Evolutionary conservation across 2,888 invertebrate genomes (phyloP).

Genomic region (Latrodectus hesperus): DNA sequence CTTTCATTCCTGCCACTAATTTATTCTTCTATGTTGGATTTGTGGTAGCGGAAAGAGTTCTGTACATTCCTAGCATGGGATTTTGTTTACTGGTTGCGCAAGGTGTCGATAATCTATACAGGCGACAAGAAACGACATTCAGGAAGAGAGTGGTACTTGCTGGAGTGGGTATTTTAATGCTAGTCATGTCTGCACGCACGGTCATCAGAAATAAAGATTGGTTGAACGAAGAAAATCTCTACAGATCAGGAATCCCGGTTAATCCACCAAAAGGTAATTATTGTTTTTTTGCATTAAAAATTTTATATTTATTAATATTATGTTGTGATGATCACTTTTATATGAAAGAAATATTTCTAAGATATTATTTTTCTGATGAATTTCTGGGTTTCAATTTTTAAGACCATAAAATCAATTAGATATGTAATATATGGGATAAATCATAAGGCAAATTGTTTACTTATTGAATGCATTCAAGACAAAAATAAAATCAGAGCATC

Average conservation of each 20-base stretch:
- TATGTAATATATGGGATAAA: too few species aligned
- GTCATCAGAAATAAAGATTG: slow-evolving; percentile 90
- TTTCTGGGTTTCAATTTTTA: too few species aligned
- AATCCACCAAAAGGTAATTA: slow-evolving; percentile 97
- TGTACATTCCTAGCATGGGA: slow-evolving; percentile 97
- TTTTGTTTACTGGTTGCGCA: slow-evolving; percentile 91
- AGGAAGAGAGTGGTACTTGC: slow-evolving; percentile 29
- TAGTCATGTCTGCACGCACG: slow-evolving; percentile 79
- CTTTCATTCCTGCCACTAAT: slow-evolving; percentile 97
- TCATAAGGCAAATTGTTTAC: too few species aligned
- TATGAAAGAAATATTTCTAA: too few species aligned
- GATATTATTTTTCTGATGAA: too few species aligned
- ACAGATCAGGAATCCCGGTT: slow-evolving; percentile 89
- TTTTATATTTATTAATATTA: too few species aligned
- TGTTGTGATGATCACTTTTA: too few species aligned
- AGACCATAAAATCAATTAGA: too few species aligned
- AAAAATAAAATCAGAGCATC: too few species aligned
- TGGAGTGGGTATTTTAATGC: slow-evolving; percentile 1
- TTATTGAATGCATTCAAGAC: too few species aligned
- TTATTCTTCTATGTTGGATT: slow-evolving; percentile 98
- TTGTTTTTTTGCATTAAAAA: not conserved
- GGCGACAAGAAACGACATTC: slow-evolving; percentile 31
- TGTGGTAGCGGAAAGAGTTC: slow-evolving; percentile 95
- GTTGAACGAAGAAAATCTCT: slow-evolving; percentile 93
- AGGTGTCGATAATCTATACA: slow-evolving; percentile 76